Base-by-base conservation (phyloP, 1,140 invertebrate genomes). In the Saccostrea echinata region DNA sequence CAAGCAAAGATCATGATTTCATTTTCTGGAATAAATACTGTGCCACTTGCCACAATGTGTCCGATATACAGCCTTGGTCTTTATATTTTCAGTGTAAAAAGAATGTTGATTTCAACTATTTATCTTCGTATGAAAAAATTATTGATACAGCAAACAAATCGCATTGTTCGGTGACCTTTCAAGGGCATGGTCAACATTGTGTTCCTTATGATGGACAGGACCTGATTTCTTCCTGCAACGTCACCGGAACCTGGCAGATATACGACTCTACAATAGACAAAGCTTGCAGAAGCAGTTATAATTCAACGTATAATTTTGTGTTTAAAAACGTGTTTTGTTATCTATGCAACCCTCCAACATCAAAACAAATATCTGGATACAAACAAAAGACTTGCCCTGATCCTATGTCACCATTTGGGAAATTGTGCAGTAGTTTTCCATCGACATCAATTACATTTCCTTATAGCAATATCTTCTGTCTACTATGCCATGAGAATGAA, bases 271-370 rank as follows among this genome's bases (percentile, higher is more conserved):
- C 76, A 81, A 64, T 85, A 13, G 87, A 88, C 35, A 61, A 27
- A 30, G 87, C 84, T 4, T 88, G 87, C 18, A 18, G 27, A 0
- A 81, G 55, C 18, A 27, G 24, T 76, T 88, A 81, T 55, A 57
- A 81, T 24, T 57, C 30, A 11, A 55, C 30, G 6, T 85, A 85
- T 51, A 82, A 81, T 16, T 12, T 6, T 1, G n/a, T 81, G 18
- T 88, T 85, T 24, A 84, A 81, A 27, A 88, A 88, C 64, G 53
- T 88, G 27, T 81, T 81, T 53, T 88, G 87, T 85, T 85, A 61
- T 30, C 35, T 88, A 6, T 88, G 87, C 27, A 88, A 88, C 55
- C 43, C 51, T 11, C 52, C 53, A 27, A 33, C 13, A 12, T 9
- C 13, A 12, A 4, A 13, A 13, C 16, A 27, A 6, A 13, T 13